Evolutionary conservation across 2,797 vertebrate species (phyloP).

Genomic region (Mustela erminea): DNA sequence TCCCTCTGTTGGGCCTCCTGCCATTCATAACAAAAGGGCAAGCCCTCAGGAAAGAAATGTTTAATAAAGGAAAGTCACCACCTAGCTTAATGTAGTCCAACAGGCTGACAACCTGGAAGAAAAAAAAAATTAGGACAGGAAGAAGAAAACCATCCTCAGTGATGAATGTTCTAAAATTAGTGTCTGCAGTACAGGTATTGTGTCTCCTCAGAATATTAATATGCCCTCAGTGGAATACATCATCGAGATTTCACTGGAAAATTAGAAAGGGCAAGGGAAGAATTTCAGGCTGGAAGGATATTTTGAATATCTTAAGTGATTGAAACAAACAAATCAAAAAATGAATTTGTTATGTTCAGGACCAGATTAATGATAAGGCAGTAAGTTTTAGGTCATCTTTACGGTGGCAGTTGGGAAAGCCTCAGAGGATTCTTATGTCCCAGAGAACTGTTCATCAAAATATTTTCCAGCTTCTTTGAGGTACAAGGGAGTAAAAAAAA

Average conservation of each 20-base stretch:
- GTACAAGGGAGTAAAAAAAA: not conserved
- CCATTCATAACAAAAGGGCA: not conserved
- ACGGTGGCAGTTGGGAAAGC: not conserved
- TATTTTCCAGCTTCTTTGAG: not conserved
- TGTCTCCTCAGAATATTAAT: slow-evolving; percentile 76
- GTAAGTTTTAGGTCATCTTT: slow-evolving; percentile 41
- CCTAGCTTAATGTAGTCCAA: not conserved
- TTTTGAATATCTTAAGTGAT: slow-evolving; percentile 52
- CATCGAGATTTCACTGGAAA: slow-evolving; percentile 56
- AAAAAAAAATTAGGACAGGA: slow-evolving; percentile 65
- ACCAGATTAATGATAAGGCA: not conserved
- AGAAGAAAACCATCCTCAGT: slow-evolving; percentile 54
- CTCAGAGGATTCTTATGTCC: not conserved
- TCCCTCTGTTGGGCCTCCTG: not conserved
- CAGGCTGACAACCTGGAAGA: slow-evolving; percentile 42
- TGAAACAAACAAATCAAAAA: slow-evolving; percentile 62
- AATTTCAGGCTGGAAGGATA: not conserved
- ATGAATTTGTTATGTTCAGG: slow-evolving; percentile 43
- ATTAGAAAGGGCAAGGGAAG: slow-evolving; percentile 51
- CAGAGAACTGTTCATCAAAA: not conserved
- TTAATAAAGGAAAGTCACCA: slow-evolving; percentile 38
- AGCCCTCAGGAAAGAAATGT: not conserved
- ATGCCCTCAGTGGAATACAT: slow-evolving; percentile 5
- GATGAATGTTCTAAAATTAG: slow-evolving; percentile 76
- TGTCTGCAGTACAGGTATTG: not conserved